Evolutionary conservation across 2,888 invertebrate species (phyloP), one percentile per base, ranked within the genome.

Genomic region (Catocala fraxini): DNA sequence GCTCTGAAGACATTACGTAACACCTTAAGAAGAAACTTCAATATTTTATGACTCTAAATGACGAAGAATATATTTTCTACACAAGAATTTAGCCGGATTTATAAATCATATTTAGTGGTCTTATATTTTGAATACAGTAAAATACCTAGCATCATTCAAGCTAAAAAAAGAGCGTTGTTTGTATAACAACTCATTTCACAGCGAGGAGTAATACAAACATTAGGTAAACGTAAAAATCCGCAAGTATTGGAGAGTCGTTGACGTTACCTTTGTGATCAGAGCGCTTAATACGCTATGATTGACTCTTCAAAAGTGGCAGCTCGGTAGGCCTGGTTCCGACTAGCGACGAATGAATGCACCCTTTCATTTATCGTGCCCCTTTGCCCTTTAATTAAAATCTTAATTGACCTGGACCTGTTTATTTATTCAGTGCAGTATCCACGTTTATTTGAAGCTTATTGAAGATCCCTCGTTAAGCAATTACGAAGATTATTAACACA

Each of bases 351-450:
- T 45, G 25, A 63, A 12, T 41, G 43, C 58, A 49, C 51, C 52
- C 61, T 69, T 65, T 67, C 57, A 69, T 61, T 61, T 49, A 43
- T 39, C 13, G 56, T 42, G 43, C 56, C 56, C 48, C 56, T 59
- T 59, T 54, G 15, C 64, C 67, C 63, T 66, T 70, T 65, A 68
- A 76, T 75, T 68, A 68, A 65, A 74, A 63, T 61, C 49, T 63
- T 59, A 65, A 67, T 64, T 64, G 53, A 59, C 10, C 52, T 62
- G 49, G 67, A 59, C 53, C 48, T 57, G 42, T 65, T 68, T 65
- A 69, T 67, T 65, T 69, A 71, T 67, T 67, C 61, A 74, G 25
- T 58, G 58, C 41, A 70, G 61, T 63, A 68, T 61, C 48, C 51
- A 51, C 47, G 56, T 60, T 56, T 57, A 72, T 57, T 63, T 51